Conservation (phyloP, 2,888 invertebrate genomes). For the Leucophenga maculata region DNA sequence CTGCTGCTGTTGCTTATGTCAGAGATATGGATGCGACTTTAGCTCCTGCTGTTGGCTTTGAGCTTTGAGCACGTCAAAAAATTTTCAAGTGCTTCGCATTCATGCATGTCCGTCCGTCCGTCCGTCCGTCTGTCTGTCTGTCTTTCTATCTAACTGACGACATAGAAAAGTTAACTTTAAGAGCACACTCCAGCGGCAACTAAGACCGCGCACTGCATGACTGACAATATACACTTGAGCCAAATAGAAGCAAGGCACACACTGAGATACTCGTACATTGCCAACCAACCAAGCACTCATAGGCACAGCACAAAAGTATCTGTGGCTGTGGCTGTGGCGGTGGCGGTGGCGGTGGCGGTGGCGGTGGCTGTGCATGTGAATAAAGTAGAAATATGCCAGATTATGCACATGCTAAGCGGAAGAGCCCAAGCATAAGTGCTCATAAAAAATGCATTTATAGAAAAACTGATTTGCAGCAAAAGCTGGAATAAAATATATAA, state of each 20-base stretch:
- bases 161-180: not conserved
- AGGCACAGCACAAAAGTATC: no score
- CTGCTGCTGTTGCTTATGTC: not conserved
- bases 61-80: no score
- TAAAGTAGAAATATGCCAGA: not conserved
- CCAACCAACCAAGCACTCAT: no score
- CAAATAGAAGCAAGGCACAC: not conserved
- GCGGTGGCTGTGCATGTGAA: not conserved
- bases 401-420: not conserved
- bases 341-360: no score
- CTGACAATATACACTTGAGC: conserved; percentile 5
- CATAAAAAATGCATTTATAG: conserved; percentile 4
- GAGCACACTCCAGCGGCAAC: not conserved
- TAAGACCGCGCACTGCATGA: not conserved
- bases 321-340: no score
- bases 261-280: no score
- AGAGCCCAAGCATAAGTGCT: not conserved
- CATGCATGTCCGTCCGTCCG: not conserved
- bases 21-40: not conserved
- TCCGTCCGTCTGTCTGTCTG: not conserved
- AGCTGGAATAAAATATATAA: no score
- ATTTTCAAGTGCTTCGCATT: not conserved
- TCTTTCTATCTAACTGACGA: not conserved
- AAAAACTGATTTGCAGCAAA: not conserved
- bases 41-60: no score